Evolutionary conservation across 2,797 vertebrate genomes (phyloP), one percentile per base, ranked within the genome.

Genomic region (Margarornis squamiger): DNA sequence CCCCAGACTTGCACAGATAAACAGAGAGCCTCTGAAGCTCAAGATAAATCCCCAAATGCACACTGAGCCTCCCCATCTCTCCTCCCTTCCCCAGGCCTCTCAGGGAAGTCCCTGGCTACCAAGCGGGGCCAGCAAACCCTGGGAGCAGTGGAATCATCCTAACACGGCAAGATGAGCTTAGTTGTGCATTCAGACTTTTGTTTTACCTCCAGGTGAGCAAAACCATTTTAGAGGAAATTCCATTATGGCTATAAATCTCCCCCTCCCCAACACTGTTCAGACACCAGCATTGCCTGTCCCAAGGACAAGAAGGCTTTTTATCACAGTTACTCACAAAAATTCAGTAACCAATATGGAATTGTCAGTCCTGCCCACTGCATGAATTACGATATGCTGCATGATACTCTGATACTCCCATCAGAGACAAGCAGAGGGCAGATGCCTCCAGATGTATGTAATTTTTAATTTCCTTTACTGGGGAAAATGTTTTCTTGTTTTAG

Each of bases 401-500:
- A 55, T 13, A 41, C 75, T 55, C 41, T 1, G 7, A 36, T 39
- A 38, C 55, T 90, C 73, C 83, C 86, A 80, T 32, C 58, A 48
- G 78, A 70, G 51, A 51, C 65, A 88, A 77, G 46, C 72, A 91
- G 80, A 92, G 93, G 92, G 90, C 88, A 95, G 93, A 77, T 93
- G 78, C 84, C 90, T 93, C 78, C 81, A 96, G 84, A 93, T 85
- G 92, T 75, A 93, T 85, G 93, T 70, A 91, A 70, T 95, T 94
- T 93, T 95, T 95, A 83, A 95, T 96, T 96, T 96, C 88, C 92
- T 93, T 94, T 86, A 61, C 95, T 55, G 65, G 72, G 68, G 61
- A 91, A 84, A 92, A 83, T 83, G 84, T 95, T 95, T 89, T 89
- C 93, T 95, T 95, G 93, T 93, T 93, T 89, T 80, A 95, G 88